phyloP scores from a whole-genome alignment of 2,888 invertebrate genomes.

The Pseudanteris insignis region DNA sequence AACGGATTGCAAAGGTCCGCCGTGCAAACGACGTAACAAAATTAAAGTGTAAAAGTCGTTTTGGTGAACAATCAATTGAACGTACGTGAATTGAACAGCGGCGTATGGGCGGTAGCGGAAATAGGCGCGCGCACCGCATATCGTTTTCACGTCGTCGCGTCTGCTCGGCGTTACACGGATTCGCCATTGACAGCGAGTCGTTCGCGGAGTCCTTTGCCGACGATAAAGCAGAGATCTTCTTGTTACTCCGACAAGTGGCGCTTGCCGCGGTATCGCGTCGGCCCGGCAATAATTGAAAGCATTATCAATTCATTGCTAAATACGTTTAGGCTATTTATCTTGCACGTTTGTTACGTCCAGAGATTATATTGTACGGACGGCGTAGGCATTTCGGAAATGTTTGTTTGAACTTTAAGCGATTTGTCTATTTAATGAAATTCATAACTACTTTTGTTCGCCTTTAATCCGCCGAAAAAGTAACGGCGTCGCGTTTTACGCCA shows the following conservation, averaged over 20 bases:
- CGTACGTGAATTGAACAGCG: no score
- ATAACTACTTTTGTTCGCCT: constrained; percentile 37
- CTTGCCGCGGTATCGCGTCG: constrained; percentile 8
- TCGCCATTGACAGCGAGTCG: no score
- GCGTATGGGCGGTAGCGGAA: no score
- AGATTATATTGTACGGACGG: constrained; percentile 1
- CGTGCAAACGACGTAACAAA: no score
- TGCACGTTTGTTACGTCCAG: background rate
- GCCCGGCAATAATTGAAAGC: constrained; percentile 7
- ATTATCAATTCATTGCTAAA: constrained; percentile 12
- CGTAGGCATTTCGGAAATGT: constrained; percentile 28
- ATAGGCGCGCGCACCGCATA: no score
- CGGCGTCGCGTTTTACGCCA: constrained; percentile 44
- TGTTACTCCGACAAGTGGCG: constrained; percentile 30
- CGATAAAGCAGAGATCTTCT: constrained; percentile 42
- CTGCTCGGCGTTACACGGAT: no score
- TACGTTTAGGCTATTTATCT: background rate
- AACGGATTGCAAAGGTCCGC: no score
- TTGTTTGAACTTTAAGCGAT: constrained; percentile 40
- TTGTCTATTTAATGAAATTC: constrained; percentile 46
- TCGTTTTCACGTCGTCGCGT: no score
- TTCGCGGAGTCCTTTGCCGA: constrained; percentile 19
- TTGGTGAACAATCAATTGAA: no score
- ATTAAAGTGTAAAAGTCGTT: no score
- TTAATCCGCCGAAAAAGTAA: constrained; percentile 42